Conservation (phyloP, 2,888 invertebrate species). For the Nomada goodeniana region DNA sequence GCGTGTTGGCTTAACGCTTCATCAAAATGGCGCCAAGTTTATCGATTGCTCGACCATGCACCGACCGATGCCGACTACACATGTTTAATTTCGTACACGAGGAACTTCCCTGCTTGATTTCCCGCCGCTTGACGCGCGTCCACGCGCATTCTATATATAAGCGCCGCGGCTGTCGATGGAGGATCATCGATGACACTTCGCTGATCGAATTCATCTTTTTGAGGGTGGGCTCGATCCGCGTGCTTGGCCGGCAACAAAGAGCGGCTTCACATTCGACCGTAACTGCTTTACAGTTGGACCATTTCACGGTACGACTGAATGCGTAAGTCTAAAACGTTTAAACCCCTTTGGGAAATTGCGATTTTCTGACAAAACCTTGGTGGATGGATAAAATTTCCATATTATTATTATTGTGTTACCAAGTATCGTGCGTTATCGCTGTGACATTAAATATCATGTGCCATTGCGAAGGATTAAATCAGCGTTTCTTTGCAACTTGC, state of each 20-base stretch:
- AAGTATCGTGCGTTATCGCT: too few species aligned
- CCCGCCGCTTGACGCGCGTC: conserved; percentile 27
- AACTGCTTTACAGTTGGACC: too few species aligned
- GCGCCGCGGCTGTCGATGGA: neutral
- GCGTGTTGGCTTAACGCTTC: conserved; percentile 64
- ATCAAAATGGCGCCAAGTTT: conserved; percentile 64
- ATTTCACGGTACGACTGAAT: too few species aligned
- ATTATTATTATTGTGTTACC: too few species aligned
- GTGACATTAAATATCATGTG: too few species aligned
- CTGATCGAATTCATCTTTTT: neutral
- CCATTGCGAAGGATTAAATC: too few species aligned
- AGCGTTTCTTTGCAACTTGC: neutral
- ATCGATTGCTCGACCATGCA: conserved; percentile 35
- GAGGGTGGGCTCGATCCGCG: too few species aligned
- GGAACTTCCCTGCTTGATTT: conserved; percentile 37
- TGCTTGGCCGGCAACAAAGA: too few species aligned
- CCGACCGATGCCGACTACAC: conserved; percentile 28
- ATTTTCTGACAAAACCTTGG: neutral
- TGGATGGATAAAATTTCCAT: too few species aligned
- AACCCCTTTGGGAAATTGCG: neutral
- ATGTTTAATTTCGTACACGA: conserved; percentile 49
- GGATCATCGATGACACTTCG: conserved; percentile 18
- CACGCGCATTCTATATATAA: neutral
- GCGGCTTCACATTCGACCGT: too few species aligned
- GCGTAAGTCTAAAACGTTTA: neutral